Conservation (phyloP, 2,113 vertebrate genomes). For the Grus americana region DNA sequence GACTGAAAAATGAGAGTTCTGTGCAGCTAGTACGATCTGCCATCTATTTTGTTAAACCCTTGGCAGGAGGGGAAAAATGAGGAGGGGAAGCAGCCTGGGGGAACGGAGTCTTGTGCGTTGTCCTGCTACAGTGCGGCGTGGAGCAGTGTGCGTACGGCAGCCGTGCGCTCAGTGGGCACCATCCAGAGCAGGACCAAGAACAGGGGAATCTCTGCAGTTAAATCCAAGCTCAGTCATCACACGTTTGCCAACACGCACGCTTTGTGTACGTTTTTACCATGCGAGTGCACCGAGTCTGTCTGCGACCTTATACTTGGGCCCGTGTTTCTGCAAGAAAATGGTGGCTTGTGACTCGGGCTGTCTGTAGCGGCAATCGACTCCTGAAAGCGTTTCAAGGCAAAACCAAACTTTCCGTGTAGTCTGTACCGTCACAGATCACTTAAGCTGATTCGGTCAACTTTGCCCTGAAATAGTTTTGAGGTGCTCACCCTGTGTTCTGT, state of each 20-base stretch:
- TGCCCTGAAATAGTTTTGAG: background rate
- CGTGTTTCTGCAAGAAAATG: background rate
- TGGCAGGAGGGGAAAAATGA: background rate
- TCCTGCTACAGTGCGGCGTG: rapidly evolving
- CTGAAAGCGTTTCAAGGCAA: background rate
- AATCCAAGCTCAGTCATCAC: background rate
- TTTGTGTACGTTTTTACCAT: background rate
- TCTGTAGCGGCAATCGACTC: background rate
- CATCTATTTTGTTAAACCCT: background rate
- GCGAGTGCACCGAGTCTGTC: background rate
- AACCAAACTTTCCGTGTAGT: background rate
- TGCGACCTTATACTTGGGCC: background rate
- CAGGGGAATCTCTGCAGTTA: background rate
- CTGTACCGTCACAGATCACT: background rate
- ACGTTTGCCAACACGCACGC: background rate
- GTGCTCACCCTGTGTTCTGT: background rate
- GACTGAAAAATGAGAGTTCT: background rate
- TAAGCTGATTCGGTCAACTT: background rate
- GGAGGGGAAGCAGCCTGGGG: background rate
- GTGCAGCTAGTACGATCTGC: background rate
- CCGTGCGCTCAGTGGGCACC: background rate
- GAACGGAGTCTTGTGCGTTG: background rate
- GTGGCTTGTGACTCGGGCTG: rapidly evolving
- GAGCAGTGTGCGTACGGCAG: background rate
- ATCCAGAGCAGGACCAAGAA: background rate